phyloP scores from a whole-genome alignment of 2,797 vertebrate genomes.

The Salmo trutta region DNA sequence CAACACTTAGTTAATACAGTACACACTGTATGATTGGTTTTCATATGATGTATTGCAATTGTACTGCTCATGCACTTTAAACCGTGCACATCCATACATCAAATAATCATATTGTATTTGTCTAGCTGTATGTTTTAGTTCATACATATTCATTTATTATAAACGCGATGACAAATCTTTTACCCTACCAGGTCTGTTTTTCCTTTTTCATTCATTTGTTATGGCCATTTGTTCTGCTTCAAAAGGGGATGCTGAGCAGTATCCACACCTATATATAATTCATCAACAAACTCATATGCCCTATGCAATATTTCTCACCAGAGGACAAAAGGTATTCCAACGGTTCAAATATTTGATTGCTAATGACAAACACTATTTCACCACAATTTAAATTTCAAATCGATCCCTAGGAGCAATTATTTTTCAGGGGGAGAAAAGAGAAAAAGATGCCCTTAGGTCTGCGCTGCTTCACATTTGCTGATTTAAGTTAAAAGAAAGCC shows the following conservation, averaged over 20 bases:
- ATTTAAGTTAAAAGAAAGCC: conserved; percentile 80
- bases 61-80: conserved; percentile 1
- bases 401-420: conserved; percentile 72
- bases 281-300: conserved; percentile 52
- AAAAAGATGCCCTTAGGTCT: conserved; percentile 68
- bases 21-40: neutral
- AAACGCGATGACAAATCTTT: conserved; percentile 18
- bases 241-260: no score
- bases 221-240: conserved; percentile 28
- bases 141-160: conserved; percentile 36
- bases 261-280: conserved; percentile 39
- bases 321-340: conserved; percentile 64
- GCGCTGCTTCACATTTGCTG: conserved; percentile 72
- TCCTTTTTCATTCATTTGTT: conserved; percentile 18
- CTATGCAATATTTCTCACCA: conserved; percentile 24
- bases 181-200: conserved; percentile 21
- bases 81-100: conserved; percentile 1
- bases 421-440: conserved; percentile 54
- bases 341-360: conserved; percentile 81
- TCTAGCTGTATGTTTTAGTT: conserved; percentile 36
- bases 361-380: conserved; percentile 81
- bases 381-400: conserved; percentile 81
- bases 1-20: neutral
- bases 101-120: conserved; percentile 17
- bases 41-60: neutral